Conservation (phyloP, 2,888 invertebrate species). For the Dryobota labecula region DNA sequence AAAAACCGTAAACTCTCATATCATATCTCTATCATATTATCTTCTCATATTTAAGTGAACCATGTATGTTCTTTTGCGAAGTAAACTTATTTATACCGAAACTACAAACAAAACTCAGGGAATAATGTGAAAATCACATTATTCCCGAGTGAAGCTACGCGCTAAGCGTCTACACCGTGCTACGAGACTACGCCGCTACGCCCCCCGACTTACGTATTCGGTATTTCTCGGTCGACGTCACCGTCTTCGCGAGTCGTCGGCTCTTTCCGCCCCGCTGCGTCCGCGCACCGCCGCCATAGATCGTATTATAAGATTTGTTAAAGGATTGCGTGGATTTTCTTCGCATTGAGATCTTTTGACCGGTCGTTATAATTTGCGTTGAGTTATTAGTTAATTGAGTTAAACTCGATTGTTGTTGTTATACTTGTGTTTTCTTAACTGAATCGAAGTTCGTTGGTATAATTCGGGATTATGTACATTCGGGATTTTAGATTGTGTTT, state of each 20-base stretch:
- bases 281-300: constrained; percentile 71
- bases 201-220: constrained; percentile 73
- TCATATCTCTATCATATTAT: no score
- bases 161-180: constrained; percentile 59
- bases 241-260: constrained; percentile 73
- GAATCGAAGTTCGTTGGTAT: not conserved
- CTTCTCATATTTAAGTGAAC: no score
- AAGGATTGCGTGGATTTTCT: constrained; percentile 74
- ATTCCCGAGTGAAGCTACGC: constrained; percentile 69
- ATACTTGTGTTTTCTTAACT: not conserved
- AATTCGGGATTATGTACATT: not conserved
- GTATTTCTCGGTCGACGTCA: constrained; percentile 77
- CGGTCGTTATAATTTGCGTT: constrained; percentile 57
- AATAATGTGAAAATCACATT: no score
- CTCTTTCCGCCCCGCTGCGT: constrained; percentile 71
- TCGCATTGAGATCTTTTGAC: constrained; percentile 58
- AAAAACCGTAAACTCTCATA: not conserved
- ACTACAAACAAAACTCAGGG: not conserved
- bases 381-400: constrained; percentile 39
- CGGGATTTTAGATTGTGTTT: no score
- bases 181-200: constrained; percentile 60
- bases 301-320: constrained; percentile 80
- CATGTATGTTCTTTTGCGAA: no score
- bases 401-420: constrained; percentile 12
- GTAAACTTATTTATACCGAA: no score